These are phyloP conservation scores for Actias luna DNA, from an alignment of 2,888 invertebrate genomes.

Conservation along the genomic window DNA sequence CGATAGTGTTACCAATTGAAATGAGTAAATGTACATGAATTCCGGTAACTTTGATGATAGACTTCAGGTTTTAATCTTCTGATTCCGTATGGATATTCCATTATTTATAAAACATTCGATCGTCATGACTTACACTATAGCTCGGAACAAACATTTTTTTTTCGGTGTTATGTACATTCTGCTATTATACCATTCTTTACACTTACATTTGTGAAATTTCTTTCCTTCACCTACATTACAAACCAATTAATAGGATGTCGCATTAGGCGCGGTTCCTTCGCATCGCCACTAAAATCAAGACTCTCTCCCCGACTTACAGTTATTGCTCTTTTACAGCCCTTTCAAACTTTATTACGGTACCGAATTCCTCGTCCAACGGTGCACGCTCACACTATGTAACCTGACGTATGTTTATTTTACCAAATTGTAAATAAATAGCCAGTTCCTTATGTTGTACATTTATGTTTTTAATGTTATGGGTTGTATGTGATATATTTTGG, in stretches of 20 bases:
- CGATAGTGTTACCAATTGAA: no score
- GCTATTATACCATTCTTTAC: neutral
- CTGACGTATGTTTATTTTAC: slow-evolving; percentile 67
- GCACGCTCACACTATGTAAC: slow-evolving; percentile 36
- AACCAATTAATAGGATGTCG: slow-evolving; percentile 77
- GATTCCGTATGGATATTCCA: no score
- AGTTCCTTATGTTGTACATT: slow-evolving; percentile 28
- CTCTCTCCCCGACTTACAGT: slow-evolving; percentile 75
- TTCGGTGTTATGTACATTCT: neutral
- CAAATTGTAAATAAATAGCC: slow-evolving; percentile 43
- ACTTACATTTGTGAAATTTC: neutral
- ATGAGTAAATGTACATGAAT: no score
- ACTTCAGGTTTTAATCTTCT: no score
- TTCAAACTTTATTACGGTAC: slow-evolving; percentile 79
- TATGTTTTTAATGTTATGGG: neutral
- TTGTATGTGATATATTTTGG: neutral
- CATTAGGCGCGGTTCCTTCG: slow-evolving; percentile 56
- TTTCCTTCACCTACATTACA: slow-evolving; percentile 35
- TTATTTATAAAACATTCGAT: no score
- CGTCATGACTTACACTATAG: no score
- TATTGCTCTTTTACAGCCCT: slow-evolving; percentile 81
- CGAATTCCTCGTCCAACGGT: slow-evolving; percentile 65
- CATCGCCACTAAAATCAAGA: slow-evolving; percentile 75
- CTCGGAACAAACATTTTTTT: no score
- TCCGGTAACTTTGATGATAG: no score